Evolutionary conservation across 2,113 vertebrate species (phyloP).

Genomic region (Perca fluviatilis): DNA sequence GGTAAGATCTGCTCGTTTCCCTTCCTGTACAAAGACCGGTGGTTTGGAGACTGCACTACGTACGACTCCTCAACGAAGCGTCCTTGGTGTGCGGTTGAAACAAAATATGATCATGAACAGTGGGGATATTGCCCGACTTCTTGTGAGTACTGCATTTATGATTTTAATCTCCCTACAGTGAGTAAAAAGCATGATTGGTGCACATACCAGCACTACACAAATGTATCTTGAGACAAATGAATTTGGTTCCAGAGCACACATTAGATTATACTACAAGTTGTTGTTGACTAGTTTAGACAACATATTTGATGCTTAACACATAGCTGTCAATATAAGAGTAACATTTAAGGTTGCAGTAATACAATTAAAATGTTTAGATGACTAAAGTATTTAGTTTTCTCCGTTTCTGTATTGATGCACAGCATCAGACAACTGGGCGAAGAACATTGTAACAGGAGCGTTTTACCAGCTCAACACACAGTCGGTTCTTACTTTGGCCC

Average conservation of each 20-base stretch:
- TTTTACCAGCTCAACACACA: constrained; percentile 90
- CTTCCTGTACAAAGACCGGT: constrained; percentile 88
- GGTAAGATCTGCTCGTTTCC: constrained; percentile 93
- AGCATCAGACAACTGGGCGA: constrained; percentile 86
- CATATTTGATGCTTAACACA: background rate
- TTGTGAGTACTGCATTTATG: constrained; percentile 83
- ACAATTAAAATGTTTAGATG: background rate
- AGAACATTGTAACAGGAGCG: constrained; percentile 84
- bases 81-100: constrained; percentile 90
- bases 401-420: constrained; percentile 16
- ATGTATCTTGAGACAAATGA: background rate
- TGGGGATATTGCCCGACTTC: constrained; percentile 91
- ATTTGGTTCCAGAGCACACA: background rate
- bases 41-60: constrained; percentile 90
- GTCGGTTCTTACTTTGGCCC: constrained; percentile 89
- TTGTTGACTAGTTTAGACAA: background rate
- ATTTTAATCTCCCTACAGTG: background rate
- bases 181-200: background rate
- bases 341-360: background rate
- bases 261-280: background rate
- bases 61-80: constrained; percentile 82
- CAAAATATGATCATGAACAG: constrained; percentile 82
- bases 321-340: background rate
- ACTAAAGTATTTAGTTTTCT: background rate
- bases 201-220: background rate